Percentiles rank a stretch among this genome's conserved stretches.
Evolutionary conservation across 2,113 vertebrate genomes (phyloP).

Genomic region (Crotalus viridis): DNA sequence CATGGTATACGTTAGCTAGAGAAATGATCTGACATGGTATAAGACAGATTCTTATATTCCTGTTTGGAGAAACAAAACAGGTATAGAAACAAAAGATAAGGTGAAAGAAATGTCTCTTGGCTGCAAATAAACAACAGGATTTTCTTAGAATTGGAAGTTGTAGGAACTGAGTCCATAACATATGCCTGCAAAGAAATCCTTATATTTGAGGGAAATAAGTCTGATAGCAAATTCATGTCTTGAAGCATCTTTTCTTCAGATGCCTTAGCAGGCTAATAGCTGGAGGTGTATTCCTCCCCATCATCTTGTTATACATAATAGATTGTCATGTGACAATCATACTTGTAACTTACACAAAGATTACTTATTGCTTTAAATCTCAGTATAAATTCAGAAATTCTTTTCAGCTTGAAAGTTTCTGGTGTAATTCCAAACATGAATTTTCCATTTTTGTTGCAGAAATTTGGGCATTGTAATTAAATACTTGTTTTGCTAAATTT

Average conservation of each 20-base stretch:
- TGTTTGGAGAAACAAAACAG: background rate
- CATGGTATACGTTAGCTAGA: background rate
- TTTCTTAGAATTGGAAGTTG: background rate
- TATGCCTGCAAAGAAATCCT: background rate
- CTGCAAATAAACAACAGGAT: background rate
- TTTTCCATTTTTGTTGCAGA: constrained; percentile 48
- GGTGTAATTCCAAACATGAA: constrained; percentile 56
- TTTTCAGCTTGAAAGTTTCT: constrained; percentile 51
- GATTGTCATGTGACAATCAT: background rate
- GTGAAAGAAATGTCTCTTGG: background rate
- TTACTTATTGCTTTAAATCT: background rate
- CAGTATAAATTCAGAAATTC: constrained; percentile 26
- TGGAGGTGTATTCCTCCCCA: background rate
- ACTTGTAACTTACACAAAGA: background rate
- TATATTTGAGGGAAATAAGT: background rate
- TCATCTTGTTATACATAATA: background rate
- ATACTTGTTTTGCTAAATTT: constrained; percentile 72
- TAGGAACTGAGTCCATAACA: background rate
- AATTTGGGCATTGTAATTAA: constrained; percentile 56
- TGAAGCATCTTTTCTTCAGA: background rate
- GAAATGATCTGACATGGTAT: background rate
- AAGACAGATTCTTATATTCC: background rate
- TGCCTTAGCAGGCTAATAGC: background rate
- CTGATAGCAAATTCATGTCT: background rate
- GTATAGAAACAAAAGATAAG: background rate